phyloP scores from a whole-genome alignment of 2,113 vertebrate genomes.

The Hippocampus zosterae region DNA sequence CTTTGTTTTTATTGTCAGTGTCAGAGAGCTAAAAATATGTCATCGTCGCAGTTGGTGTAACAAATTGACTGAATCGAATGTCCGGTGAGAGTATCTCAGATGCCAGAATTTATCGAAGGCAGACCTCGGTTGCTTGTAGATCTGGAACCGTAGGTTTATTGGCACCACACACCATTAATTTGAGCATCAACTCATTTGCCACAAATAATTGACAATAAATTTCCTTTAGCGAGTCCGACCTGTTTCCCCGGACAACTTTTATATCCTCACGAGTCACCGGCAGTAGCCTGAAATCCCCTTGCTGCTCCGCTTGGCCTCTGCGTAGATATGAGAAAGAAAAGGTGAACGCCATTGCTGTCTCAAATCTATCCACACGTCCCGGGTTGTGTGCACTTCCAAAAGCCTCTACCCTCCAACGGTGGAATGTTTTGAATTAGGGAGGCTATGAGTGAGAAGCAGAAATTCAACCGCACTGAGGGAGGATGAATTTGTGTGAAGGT shows the following conservation, averaged over 20 bases:
- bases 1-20: not conserved
- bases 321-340: conserved; percentile 35
- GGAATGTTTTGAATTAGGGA: conserved; percentile 18
- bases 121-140: not conserved
- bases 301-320: conserved; percentile 30
- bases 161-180: conserved; percentile 12
- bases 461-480: conserved; percentile 11
- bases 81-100: not conserved
- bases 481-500: conserved; percentile 15
- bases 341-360: conserved; percentile 35
- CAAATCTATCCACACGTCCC: conserved; percentile 15
- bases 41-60: not conserved
- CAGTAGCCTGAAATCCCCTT: conserved; percentile 18
- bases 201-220: conserved; percentile 14
- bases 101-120: not conserved
- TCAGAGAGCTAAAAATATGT: not conserved
- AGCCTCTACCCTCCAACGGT: conserved; percentile 9
- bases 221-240: conserved; percentile 4
- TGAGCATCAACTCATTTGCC: conserved; percentile 10
- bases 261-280: conserved; percentile 35
- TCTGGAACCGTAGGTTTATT: conserved; percentile 3
- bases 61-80: not conserved
- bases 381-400: conserved; percentile 19
- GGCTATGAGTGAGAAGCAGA: conserved; percentile 14
- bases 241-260: conserved; percentile 29